These are phyloP conservation scores for Cylindroiulus punctatus DNA, from an alignment of 2,888 invertebrate species.

Conservation along the genomic window DNA sequence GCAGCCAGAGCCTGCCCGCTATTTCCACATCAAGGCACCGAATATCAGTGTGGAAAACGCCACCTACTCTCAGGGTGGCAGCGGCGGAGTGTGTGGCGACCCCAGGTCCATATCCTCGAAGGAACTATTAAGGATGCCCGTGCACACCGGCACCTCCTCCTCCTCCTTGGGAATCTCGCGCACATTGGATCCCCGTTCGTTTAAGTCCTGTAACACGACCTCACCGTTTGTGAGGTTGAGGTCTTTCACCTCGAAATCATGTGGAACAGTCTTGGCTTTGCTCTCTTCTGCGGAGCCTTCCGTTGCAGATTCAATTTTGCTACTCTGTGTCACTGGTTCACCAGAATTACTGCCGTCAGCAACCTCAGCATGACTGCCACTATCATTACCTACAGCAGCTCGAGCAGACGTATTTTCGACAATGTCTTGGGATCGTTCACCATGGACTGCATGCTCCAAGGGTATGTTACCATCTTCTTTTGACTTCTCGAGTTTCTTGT, in stretches of 20 bases:
- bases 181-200: neutral
- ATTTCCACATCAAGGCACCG: neutral
- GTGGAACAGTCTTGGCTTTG: neutral
- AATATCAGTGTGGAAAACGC: neutral
- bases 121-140: neutral
- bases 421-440: neutral
- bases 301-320: neutral
- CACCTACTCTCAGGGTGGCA: neutral
- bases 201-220: neutral
- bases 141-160: neutral
- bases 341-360: neutral
- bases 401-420: neutral
- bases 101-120: constrained; percentile 1
- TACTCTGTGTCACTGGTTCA: neutral
- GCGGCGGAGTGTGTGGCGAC: neutral
- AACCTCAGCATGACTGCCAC: too few relatives aligned
- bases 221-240: neutral
- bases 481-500: neutral
- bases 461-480: too few relatives aligned
- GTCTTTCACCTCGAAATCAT: neutral
- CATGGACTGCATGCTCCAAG: neutral
- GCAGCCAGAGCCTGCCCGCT: neutral
- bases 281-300: neutral
- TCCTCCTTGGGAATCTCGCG: neutral
- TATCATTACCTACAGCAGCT: neutral